Evolutionary conservation across 23 tunicate species (phyloP), one percentile per base, ranked within the genome.

Genomic region (Halocynthia aurantium): DNA sequence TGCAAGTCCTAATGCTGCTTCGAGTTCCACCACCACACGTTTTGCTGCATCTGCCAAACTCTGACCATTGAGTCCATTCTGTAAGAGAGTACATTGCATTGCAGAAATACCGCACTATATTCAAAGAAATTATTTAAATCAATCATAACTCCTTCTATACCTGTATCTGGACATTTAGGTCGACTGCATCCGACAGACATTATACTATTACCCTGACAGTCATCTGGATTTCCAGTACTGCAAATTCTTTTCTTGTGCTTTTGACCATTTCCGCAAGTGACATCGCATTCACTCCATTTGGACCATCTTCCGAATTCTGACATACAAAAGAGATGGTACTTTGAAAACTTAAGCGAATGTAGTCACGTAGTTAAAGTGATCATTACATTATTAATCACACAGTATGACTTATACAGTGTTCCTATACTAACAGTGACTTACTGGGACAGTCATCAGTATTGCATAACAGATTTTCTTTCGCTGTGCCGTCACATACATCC

Each of bases 241-340:
- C 82, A 78, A 13, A 31, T 52, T n/a, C 82, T 20, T 8, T 57
- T 63, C 22, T 53, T 55, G 57, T 52, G 6, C 51, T 22, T 44
- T 6, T 67, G 57, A 19, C 82, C 82, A 7, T 18, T 52, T 61
- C 82, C 82, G 52, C 82, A 78, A 50, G 82, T 62, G 50, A 52
- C 82, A 62, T 66, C 69, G 60, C 82, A 78, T 0, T 55, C 50
- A 10, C 71, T 50, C 82, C 82, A 78, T 60, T 72, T n/a, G 50
- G 60, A 51, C 82, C 82, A 78, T 65, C 53, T n/a, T 52, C 72
- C 21, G 31, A 60, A 78, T 22, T 22, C 82, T 78, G 71, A n/a
- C 5, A 71, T 9, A 22, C 19, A 19, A 21, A 68, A n/a, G 2
- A 31, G 44, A 31, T 31, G 44, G 44, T 1, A 31, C 44, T 31